Percentiles rank a stretch among this genome's conserved stretches.
Conservation (phyloP, 2,113 vertebrate genomes). For the Illadopsis cleaveri region DNA sequence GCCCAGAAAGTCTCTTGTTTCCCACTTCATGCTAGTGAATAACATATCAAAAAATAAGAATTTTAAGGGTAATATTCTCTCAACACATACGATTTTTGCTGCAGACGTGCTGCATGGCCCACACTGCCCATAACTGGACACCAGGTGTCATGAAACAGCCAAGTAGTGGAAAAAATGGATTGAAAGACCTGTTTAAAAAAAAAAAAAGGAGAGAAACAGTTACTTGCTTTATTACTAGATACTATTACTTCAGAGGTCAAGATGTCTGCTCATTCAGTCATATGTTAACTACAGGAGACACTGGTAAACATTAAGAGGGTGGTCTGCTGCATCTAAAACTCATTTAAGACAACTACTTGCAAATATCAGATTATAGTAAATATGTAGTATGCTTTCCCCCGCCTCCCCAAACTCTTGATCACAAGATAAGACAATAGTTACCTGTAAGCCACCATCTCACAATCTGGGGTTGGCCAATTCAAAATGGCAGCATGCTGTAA, state of each 20-base stretch:
- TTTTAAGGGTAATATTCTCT: neutral
- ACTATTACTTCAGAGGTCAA: neutral
- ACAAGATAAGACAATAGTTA: constrained; percentile 53
- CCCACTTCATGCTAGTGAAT: neutral
- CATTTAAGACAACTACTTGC: neutral
- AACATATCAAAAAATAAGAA: neutral
- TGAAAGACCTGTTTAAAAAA: constrained; percentile 85
- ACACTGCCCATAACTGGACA: constrained; percentile 97
- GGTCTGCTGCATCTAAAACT: neutral
- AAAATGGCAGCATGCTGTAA: constrained; percentile 92
- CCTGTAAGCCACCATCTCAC: constrained; percentile 99
- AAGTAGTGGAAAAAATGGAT: constrained; percentile 95
- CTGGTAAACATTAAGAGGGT: neutral
- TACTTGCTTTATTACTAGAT: neutral
- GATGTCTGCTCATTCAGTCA: too few species aligned
- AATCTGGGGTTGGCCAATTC: constrained; percentile 95
- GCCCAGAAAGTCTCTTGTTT: neutral
- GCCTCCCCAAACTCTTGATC: neutral
- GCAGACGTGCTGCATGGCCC: constrained; percentile 99
- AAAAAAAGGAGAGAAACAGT: neutral
- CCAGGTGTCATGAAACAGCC: constrained; percentile 95
- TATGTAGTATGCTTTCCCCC: neutral
- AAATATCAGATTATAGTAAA: neutral
- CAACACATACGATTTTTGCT: constrained; percentile 94
- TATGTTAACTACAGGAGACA: neutral